Evolutionary conservation across 64 coral and sea anemone genomes (phyloP).

Genomic region (Montipora efflorescens): DNA sequence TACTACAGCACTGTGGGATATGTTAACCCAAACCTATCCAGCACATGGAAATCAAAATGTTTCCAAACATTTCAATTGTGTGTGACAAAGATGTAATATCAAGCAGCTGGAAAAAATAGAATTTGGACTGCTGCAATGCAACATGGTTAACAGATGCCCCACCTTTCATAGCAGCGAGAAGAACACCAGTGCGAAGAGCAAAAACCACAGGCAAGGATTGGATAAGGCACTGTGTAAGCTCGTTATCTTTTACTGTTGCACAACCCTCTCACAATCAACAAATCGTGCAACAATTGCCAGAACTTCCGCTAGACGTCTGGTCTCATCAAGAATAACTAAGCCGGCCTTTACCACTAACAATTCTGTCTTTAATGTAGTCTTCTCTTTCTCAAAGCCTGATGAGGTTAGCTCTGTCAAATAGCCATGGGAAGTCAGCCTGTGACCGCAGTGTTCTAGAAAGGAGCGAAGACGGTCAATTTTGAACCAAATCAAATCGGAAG

Average conservation of each 20-base stretch:
- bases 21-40: conserved; percentile 46
- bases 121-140: background rate
- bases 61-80: conserved; percentile 57
- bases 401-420: background rate
- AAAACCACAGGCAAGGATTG: conserved; percentile 2
- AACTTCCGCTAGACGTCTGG: conserved; percentile 44
- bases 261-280: conserved; percentile 56
- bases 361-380: conserved; percentile 20
- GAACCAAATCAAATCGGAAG: background rate
- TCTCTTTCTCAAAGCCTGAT: conserved; percentile 27
- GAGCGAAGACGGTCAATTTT: conserved; percentile 1
- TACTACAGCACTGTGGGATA: conserved; percentile 53
- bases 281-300: conserved; percentile 56
- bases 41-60: conserved; percentile 60
- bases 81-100: conserved; percentile 63
- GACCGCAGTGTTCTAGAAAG: background rate
- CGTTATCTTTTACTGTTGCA: conserved; percentile 55
- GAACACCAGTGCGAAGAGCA: background rate
- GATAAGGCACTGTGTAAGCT: conserved; percentile 44
- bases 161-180: conserved; percentile 35
- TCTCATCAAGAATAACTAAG: conserved; percentile 61
- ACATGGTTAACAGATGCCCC: conserved; percentile 26
- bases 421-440: background rate
- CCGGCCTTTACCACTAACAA: background rate
- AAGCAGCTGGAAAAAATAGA: conserved; percentile 46